phyloP scores from a whole-genome alignment of 1,140 invertebrate genomes.

The Drosophila paulistorum region DNA sequence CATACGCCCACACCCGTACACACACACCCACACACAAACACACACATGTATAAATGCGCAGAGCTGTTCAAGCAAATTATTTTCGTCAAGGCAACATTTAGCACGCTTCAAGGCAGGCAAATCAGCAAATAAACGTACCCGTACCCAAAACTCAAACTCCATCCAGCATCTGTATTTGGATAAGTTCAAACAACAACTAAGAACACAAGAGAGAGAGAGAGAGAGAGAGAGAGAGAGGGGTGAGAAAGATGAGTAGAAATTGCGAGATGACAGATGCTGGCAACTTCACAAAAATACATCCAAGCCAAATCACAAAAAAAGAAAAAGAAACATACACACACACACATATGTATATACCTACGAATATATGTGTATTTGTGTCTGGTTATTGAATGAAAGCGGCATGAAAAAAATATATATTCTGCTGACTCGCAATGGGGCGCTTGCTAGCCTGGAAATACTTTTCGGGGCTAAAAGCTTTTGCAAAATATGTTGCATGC shows the following conservation, averaged over 20 bases:
- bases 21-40: conserved; percentile 19
- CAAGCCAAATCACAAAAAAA: conserved; percentile 36
- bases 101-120: conserved; percentile 69
- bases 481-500: conserved; percentile 17
- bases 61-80: conserved; percentile 65
- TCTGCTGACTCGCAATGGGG: conserved; percentile 38
- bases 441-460: conserved; percentile 6
- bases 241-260: background rate
- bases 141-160: background rate
- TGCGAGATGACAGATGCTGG: conserved; percentile 48
- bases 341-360: conserved; percentile 5
- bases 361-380: conserved; percentile 21
- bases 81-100: conserved; percentile 77
- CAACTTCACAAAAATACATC: conserved; percentile 19
- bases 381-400: conserved; percentile 34
- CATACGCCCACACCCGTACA: conserved; percentile 13
- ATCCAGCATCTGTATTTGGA: conserved; percentile 59
- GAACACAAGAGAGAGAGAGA: conserved; percentile 17
- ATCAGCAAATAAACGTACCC: conserved; percentile 74
- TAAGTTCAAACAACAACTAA: conserved; percentile 64
- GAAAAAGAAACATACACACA: conserved; percentile 10
- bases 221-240: too few relatives aligned
- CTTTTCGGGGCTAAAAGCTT: conserved; percentile 35
- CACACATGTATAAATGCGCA: conserved; percentile 22
- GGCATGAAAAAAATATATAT: conserved; percentile 35